phyloP scores from a whole-genome alignment of 2,113 vertebrate species.

The Salminus brasiliensis region DNA sequence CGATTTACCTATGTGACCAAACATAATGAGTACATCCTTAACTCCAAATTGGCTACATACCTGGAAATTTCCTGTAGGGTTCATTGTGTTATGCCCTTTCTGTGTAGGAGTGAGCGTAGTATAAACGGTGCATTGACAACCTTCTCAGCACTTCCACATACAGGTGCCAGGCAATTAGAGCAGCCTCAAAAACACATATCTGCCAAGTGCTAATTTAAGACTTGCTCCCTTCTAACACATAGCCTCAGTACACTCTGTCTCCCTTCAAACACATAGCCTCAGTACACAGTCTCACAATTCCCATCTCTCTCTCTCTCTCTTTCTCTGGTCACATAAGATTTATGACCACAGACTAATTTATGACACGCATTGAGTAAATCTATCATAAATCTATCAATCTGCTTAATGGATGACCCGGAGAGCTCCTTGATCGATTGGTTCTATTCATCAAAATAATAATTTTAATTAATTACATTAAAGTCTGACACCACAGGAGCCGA shows the following conservation, averaged over 20 bases:
- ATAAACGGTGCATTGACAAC: not conserved
- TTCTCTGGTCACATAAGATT: conserved; percentile 41
- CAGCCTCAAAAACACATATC: conserved; percentile 72
- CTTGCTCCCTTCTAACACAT: conserved; percentile 61
- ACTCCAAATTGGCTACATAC: too few relatives aligned
- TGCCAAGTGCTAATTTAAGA: conserved; percentile 77
- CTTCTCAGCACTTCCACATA: conserved; percentile 56
- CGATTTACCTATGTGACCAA: too few relatives aligned
- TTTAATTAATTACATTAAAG: conserved; percentile 40
- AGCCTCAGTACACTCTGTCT: conserved; percentile 24
- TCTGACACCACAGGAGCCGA: not conserved
- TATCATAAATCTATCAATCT: conserved; percentile 54
- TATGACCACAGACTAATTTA: conserved; percentile 41
- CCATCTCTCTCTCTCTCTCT: not conserved
- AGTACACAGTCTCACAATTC: too few relatives aligned
- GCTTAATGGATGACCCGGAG: conserved; percentile 41
- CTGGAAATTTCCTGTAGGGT: too few relatives aligned
- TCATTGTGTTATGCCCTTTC: too few relatives aligned
- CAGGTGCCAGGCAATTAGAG: conserved; percentile 77
- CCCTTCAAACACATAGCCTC: conserved; percentile 52
- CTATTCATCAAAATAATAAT: conserved; percentile 65
- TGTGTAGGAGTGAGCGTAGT: not conserved
- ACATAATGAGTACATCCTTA: too few relatives aligned
- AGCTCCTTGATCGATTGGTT: conserved; percentile 51
- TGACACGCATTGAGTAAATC: conserved; percentile 53